These are phyloP conservation scores for Ardeotis arabs DNA, from an alignment of 2,113 vertebrate species.

Conservation along the genomic window DNA sequence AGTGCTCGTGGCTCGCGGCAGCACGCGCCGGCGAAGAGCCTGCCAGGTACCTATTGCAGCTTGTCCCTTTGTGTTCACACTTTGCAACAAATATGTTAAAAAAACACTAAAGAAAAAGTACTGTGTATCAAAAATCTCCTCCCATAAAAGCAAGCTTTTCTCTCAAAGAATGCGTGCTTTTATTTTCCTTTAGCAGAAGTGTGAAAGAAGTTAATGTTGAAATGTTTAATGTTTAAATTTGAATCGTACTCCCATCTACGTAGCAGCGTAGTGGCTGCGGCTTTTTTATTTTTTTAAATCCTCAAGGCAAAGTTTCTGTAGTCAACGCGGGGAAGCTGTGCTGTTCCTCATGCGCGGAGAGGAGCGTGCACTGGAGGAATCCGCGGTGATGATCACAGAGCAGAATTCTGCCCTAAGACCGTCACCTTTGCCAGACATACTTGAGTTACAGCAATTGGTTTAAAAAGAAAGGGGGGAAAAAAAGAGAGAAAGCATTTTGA, in stretches of 20 bases:
- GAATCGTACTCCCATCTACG: not conserved
- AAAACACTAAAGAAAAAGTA: not conserved
- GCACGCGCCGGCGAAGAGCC: slow-evolving; percentile 26
- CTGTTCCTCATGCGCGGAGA: not conserved
- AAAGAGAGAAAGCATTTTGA: slow-evolving; percentile 23
- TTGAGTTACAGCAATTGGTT: not conserved
- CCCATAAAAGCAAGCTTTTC: not conserved
- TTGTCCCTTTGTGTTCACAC: slow-evolving; percentile 62
- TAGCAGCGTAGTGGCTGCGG: not conserved
- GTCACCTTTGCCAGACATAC: slow-evolving; percentile 2
- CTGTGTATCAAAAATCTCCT: not conserved
- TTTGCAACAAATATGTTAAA: slow-evolving; percentile 34
- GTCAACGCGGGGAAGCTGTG: not conserved
- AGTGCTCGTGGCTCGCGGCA: slow-evolving; percentile 54
- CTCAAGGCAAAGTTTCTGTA: slow-evolving; percentile 5
- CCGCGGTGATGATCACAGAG: not conserved
- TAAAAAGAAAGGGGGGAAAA: not conserved
- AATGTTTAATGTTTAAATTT: slow-evolving; percentile 27
- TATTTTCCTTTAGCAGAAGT: not conserved
- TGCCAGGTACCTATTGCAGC: slow-evolving; percentile 63
- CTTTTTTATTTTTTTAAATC: not conserved
- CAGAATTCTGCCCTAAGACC: not conserved
- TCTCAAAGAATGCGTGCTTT: not conserved
- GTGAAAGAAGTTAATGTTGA: slow-evolving; percentile 31
- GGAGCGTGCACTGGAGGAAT: not conserved